Base-by-base conservation (phyloP, 2,888 invertebrate genomes). In the Cephus rjabovi region DNA sequence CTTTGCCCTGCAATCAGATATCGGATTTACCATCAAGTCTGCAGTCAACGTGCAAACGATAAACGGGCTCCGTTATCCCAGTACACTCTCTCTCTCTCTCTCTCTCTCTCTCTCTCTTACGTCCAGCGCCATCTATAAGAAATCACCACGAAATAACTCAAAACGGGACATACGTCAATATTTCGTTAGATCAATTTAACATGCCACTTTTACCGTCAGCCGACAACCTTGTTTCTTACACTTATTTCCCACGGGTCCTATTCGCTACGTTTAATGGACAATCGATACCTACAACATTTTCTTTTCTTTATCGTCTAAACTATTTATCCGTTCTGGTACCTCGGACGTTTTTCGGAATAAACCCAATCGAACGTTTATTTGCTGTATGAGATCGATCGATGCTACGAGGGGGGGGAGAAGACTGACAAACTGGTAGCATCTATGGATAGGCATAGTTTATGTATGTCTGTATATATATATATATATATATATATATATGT, bases 1-100 rank as follows among this genome's bases (percentile, higher is more conserved):
- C 98, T 99, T 93, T 99, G 99, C 88, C 99, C 99, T 95, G 88
- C 77, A 90, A 89, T 76, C 56, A 56, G 75, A 77, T 77, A 77
- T 56, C 56, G 56, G 56, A 56, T 56, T 56, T 56, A 56, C 56
- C 56, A 56, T 56, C 56, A 56, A 56, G 56, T 9, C 56, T 56
- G 56, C 56, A 56, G 56, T 56, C 56, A 56, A 56, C 23, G 56
- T 56, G 56, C 56, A 56, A 56, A 56, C 56, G 23, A 56, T 56
- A 56, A 56, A 56, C 56, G 56, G 56, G 23, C 56, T 56, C 56
- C 56, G 56, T 56, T 23, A 23, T 15, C 23, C 56, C 56, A 23
- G 56, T 56, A 56, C 9, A 6, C 56, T 35, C 35, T 56, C 56
- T 56, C 31, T 31, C 35, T 56, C 56, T 56, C 31, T 31, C 34